Conservation (phyloP, 2,888 invertebrate genomes). For the Orthosia incerta region DNA sequence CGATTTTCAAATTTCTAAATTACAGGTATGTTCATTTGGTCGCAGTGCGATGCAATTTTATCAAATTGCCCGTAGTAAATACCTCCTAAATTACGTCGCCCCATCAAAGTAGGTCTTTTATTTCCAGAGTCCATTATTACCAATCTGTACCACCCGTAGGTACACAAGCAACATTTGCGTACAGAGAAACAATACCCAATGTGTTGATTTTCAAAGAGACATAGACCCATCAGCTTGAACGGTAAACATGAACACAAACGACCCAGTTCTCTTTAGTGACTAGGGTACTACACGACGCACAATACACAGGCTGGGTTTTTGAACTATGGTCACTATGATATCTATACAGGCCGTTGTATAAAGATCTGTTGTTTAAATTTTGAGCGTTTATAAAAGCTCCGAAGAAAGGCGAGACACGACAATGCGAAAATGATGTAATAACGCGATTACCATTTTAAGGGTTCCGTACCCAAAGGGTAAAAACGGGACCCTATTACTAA, state of each 20-base stretch:
- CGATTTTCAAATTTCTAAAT: too few species aligned
- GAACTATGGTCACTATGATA: background rate
- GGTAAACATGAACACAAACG: slow-evolving; percentile 19
- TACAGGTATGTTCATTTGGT: too few species aligned
- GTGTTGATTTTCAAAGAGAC: slow-evolving; percentile 40
- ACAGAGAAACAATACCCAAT: slow-evolving; percentile 22
- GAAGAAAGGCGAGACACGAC: background rate
- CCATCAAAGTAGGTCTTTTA: too few species aligned
- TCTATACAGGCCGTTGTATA: background rate
- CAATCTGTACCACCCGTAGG: too few species aligned
- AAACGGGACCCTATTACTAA: too few species aligned
- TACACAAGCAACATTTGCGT: background rate
- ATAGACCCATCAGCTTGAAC: slow-evolving; percentile 3
- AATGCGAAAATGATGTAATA: too few species aligned
- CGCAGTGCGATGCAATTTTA: too few species aligned
- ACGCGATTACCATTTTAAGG: too few species aligned
- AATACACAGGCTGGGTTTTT: background rate
- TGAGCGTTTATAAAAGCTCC: background rate
- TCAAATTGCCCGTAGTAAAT: too few species aligned
- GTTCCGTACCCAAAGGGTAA: too few species aligned
- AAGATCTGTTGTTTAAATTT: too few species aligned
- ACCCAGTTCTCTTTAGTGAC: slow-evolving; percentile 29
- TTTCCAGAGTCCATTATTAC: background rate
- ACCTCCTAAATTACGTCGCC: too few species aligned
- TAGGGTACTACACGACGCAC: slow-evolving; percentile 1